Base-by-base conservation (phyloP, 2,888 invertebrate species). In the Conistra vaccinii region DNA sequence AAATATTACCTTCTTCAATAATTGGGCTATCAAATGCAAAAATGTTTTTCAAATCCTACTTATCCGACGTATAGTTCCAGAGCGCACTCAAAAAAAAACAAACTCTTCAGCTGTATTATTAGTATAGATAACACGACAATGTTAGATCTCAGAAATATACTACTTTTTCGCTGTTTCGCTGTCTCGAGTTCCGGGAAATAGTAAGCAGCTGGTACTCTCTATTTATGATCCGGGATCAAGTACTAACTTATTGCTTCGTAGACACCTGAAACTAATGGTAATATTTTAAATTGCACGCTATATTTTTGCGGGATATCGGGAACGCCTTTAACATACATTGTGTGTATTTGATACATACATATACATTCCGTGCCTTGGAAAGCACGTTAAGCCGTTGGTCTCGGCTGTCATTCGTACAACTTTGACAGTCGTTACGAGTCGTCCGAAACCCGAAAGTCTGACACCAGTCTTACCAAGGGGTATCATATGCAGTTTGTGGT, bases 171-270 rank as follows among this genome's bases (percentile, higher is more conserved):
- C 23, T 48, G 23, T 23, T 69, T 61, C 45, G 14, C 26, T 48
- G 23, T 17, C 45, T 60, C 10, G 39, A 51, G 51, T 39, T 58
- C 32, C 51, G 6, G 39, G 14, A 32, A 69, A 69, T 17, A 5
- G 29, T 63, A n/a, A 69, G 53, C 76, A 76, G 62, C 68, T 76
- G 69, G 68, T 35, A 23, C 42, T 53, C 51, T 81, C 76, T 81
- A 58, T 79, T 79, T 81, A 79, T 81, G 81, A 68, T 69, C 20
- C 10, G 14, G 26, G 62, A 61, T 62, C 14, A 35, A 69, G n/a
- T 57, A 39, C 17, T 32, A 17, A 48, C 29, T 66, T 32, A 66
- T 53, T n/a, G 3, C 26, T 53, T 45, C 14, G 58, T n/a, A 42
- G 17, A 79, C 5, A 63, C 14, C 23, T 61, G 48, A 60, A 32